Evolutionary conservation across 2,888 invertebrate genomes (phyloP).

Genomic region (Macrophya annulata): DNA sequence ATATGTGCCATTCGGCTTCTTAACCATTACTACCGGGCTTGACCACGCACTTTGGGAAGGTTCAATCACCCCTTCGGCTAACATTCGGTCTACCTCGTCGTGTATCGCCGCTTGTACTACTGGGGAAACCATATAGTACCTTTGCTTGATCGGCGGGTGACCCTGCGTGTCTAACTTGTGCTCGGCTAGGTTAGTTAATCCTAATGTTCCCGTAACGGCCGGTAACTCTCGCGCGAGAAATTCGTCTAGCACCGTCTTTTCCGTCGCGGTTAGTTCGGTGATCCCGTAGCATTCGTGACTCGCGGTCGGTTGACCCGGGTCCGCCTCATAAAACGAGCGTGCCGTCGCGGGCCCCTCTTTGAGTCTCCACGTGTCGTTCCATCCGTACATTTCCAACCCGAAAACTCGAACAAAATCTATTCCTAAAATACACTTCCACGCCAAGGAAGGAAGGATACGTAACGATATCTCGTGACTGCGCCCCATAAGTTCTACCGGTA

Average conservation of each 20-base stretch:
- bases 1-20: slow-evolving; percentile 66
- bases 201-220: too few species aligned
- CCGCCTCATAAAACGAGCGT: neutral
- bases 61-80: slow-evolving; percentile 68
- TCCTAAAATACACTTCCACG: neutral
- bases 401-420: neutral
- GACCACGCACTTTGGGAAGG: slow-evolving; percentile 67
- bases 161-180: too few species aligned
- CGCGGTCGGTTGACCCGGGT: neutral
- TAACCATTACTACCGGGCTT: slow-evolving; percentile 67
- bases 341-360: neutral
- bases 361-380: neutral
- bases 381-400: neutral
- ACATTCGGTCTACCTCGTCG: slow-evolving; percentile 65
- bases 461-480: neutral
- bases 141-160: too few species aligned
- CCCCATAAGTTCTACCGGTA: neutral
- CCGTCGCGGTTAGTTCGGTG: neutral
- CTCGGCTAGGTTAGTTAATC: too few species aligned
- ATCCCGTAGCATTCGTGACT: neutral
- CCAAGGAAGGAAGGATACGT: neutral
- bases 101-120: too few species aligned
- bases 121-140: too few species aligned
- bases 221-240: neutral
- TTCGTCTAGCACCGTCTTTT: neutral